A percentile compares a stretch with the other conserved stretches of the same genome.
Conservation (phyloP, 2,113 vertebrate species). For the Ascaphus truei region DNA sequence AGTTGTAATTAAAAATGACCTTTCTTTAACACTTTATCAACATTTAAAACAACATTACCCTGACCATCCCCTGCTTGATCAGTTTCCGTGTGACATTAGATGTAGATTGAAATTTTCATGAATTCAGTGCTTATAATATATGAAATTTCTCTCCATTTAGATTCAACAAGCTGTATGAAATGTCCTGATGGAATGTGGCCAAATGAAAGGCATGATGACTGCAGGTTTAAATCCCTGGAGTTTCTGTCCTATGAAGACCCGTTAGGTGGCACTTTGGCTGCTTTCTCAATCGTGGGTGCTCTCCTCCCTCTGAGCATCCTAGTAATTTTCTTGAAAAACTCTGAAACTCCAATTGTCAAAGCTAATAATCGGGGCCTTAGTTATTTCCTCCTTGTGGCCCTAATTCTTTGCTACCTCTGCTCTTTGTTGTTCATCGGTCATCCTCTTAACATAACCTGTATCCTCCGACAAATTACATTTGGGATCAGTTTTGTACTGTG, state of each 20-base stretch:
- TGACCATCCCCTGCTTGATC: too few relatives aligned
- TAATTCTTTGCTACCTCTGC: not conserved
- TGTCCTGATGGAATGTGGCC: constrained; percentile 45
- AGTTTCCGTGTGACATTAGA: too few relatives aligned
- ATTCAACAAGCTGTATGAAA: constrained; percentile 39
- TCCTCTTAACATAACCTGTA: not conserved
- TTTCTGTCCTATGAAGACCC: not conserved
- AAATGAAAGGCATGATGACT: constrained; percentile 24
- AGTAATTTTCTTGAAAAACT: not conserved
- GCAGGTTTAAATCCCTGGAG: constrained; percentile 42
- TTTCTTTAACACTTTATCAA: too few relatives aligned
- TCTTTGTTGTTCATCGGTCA: not conserved
- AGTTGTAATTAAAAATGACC: too few relatives aligned
- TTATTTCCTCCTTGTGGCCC: not conserved
- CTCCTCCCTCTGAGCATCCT: not conserved
- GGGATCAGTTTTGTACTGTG: not conserved
- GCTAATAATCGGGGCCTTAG: constrained; percentile 10
- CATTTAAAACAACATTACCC: too few relatives aligned
- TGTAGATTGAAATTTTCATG: too few relatives aligned
- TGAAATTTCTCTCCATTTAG: too few relatives aligned
- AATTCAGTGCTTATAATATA: too few relatives aligned
- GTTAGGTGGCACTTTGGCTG: not conserved
- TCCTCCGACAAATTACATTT: not conserved
- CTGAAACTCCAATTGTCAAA: constrained; percentile 2
- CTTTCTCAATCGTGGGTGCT: not conserved